Evolutionary conservation across 2,888 invertebrate genomes (phyloP), one percentile per base, ranked within the genome.

Genomic region (Toxonevra muliebris): DNA sequence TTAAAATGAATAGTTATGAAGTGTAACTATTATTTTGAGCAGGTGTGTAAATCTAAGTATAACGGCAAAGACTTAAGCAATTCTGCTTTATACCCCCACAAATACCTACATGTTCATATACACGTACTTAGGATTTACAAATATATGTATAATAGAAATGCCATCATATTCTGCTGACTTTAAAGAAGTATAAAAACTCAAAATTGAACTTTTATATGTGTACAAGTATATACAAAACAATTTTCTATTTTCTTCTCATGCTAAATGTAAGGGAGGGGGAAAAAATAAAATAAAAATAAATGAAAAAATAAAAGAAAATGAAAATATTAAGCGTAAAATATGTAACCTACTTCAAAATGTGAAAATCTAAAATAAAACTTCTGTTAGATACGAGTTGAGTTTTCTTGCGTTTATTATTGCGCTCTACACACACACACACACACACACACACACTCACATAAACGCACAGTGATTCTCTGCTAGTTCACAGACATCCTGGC

Each of bases 241-340:
- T 48, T 48, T 48, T 48, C 48, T 5, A 8, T 48, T 48, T 8
- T 48, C 48, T 48, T 48, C 15, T 48, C 48, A 30, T 30, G 30
- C 30, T 30, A 30, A 19, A 8, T 17, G 20, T 10, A 52, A 61
- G 20, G 50, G 15, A 53, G 53, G 15, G 45, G 53, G 17, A 59
- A 52, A 52, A 42, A 58, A 55, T 40, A 10, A 12, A 41, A 13
- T 5, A 54, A 43, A 57, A 61, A n/a, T 30, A 12, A 43, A 45
- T 53, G 50, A 43, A 64, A 50, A 72, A 77, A 77, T 79, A 76
- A 55, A 50, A 68, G 40, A 20, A 61, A 58, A 61, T 58, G 75
- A 74, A 78, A 80, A 80, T 80, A 80, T 80, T 79, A 79, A 80
- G 77, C 77, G 78, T 80, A 79, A 80, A 80, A 80, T 80, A 79